Percentiles rank a stretch among this genome's conserved stretches.
Evolutionary conservation across 2,888 invertebrate species (phyloP).

Genomic region (Reticulitermes lucifugus): DNA sequence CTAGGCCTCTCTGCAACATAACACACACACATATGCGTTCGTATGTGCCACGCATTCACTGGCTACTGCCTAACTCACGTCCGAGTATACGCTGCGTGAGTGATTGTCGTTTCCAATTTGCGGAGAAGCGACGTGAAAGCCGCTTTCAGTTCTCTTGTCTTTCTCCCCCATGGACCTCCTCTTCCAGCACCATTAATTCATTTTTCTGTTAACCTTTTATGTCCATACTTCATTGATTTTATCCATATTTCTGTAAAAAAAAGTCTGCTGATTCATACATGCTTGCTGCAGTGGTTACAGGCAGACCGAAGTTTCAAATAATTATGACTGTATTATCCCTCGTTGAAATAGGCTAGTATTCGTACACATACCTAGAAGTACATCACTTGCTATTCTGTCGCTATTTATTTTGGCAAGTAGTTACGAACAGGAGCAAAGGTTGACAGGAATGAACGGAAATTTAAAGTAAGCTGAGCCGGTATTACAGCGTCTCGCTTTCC

Average conservation of each 20-base stretch:
- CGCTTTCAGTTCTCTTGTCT: not conserved
- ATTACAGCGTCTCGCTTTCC: no score
- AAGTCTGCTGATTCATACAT: not conserved
- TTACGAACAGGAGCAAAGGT: no score
- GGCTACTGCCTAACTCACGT: not conserved
- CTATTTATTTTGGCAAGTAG: no score
- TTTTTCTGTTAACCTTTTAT: not conserved
- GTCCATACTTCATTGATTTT: not conserved
- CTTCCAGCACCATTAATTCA: not conserved
- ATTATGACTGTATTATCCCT: not conserved
- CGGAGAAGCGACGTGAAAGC: not conserved
- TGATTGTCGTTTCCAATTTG: conserved; percentile 11
- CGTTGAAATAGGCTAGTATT: no score
- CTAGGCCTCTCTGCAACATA: not conserved
- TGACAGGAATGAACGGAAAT: no score
- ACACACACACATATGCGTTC: not conserved
- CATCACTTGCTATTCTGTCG: no score
- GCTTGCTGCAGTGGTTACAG: not conserved
- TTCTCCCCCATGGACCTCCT: not conserved
- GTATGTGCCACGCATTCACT: not conserved
- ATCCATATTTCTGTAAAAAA: no score
- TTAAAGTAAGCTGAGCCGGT: no score
- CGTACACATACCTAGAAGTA: no score
- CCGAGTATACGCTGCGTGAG: not conserved
- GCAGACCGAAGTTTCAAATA: not conserved